These are phyloP conservation scores for Bagarius yarrelli DNA, from an alignment of 2,113 vertebrate genomes.

Conservation along the genomic window DNA sequence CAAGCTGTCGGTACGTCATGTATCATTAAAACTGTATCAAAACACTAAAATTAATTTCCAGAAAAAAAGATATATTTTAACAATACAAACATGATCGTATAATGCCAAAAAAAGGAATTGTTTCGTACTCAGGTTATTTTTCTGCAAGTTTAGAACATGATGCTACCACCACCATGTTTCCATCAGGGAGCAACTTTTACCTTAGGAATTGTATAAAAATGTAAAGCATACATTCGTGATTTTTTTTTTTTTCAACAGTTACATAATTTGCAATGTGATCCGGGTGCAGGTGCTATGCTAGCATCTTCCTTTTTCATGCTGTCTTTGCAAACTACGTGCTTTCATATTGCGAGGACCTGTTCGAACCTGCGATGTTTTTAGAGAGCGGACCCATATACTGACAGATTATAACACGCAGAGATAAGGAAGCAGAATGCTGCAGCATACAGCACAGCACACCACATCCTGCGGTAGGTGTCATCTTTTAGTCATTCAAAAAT, in stretches of 20 bases:
- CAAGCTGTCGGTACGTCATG: neutral
- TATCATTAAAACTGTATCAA: neutral
- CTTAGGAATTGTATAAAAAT: neutral
- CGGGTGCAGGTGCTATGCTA: neutral
- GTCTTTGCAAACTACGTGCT: slow-evolving; percentile 43
- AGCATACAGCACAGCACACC: neutral
- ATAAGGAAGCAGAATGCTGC: slow-evolving; percentile 34
- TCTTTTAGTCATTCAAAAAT: neutral
- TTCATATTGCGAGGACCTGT: slow-evolving; percentile 59
- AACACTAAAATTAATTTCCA: neutral
- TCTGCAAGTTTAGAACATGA: neutral
- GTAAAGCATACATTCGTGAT: neutral
- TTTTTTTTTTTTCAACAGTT: neutral
- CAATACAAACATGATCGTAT: no score
- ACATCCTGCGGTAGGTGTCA: slow-evolving; percentile 1
- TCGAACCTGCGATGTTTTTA: slow-evolving; percentile 56
- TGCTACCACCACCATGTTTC: neutral
- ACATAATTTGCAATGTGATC: neutral
- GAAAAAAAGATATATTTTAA: neutral
- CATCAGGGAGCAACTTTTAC: neutral
- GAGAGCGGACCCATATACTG: slow-evolving; percentile 56
- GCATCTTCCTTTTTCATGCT: neutral
- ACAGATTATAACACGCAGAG: slow-evolving; percentile 59
- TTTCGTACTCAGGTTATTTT: neutral
- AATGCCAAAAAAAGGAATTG: neutral